Evolutionary conservation across 2,113 vertebrate genomes (phyloP), one percentile per base, ranked within the genome.

Genomic region (Megaceryle torquata): DNA sequence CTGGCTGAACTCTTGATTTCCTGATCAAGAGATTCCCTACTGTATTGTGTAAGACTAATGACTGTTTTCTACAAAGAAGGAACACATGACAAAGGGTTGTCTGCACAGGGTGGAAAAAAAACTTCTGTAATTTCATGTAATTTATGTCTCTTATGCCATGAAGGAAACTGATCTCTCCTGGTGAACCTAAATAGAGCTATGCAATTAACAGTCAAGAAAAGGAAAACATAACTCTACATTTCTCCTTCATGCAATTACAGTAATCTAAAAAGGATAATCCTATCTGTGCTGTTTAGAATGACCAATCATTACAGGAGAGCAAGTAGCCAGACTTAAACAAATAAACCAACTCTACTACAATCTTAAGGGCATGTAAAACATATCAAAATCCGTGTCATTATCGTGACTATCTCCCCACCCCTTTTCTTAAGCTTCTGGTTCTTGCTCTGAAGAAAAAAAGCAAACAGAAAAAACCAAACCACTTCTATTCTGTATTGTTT

Each of bases 201-300:
- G n/a, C 44, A 68, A 76, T 68, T 67, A 96, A 91, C 28, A 95
- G 60, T 29, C 82, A 80, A 64, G 88, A 85, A 95, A 91, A 95
- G 44, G 86, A 85, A 83, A 89, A 53, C 21, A 26, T 59, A 92
- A 93, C 46, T 87, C 77, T 67, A 43, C 50, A 78, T 88, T 93
- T 88, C 50, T 89, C n/a, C 84, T 89, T 75, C 24, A 57, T 80
- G 81, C 85, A 88, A 74, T 96, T 78, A 88, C 9, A 86, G 39
- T 65, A 78, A 94, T 86, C 81, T 88, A 68, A 82, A 71, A 80
- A 2, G 13, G 41, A 88, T 79, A 70, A 75, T 64, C 29, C 16
- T 67, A 69, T 63, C 81, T 65, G 37, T 25, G 43, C 74, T 83
- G 67, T 53, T 93, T 83, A 77, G 89, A 75, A 68, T 59, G 63